These are phyloP conservation scores for Takifugu rubripes DNA, from an alignment of 2,797 vertebrate genomes.

Conservation along the genomic window DNA sequence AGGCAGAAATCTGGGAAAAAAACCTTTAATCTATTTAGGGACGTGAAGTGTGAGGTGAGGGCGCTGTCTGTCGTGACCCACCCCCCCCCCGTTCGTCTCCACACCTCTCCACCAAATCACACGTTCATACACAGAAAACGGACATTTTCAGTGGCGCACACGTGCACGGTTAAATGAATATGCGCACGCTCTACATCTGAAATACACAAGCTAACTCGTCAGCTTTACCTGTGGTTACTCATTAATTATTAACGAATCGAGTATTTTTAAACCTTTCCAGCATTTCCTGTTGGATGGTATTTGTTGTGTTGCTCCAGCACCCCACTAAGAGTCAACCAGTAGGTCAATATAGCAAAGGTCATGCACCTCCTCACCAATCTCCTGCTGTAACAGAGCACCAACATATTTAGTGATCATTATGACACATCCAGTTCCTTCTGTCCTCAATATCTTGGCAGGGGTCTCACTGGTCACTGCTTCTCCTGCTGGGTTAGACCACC, in stretches of 20 bases:
- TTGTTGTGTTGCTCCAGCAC: constrained; percentile 42
- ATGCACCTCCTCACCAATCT: constrained; percentile 59
- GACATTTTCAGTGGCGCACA: constrained; percentile 17
- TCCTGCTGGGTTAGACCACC: constrained; percentile 50
- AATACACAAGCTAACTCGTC: background rate
- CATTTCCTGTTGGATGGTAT: constrained; percentile 24
- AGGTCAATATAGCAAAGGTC: constrained; percentile 74
- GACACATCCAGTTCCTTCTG: constrained; percentile 48
- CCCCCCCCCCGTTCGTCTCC: constrained; percentile 2
- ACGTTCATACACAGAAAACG: background rate
- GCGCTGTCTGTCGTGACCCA: constrained; percentile 63
- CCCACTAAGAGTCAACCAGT: constrained; percentile 48
- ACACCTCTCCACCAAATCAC: constrained; percentile 17
- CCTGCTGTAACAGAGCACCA: constrained; percentile 68
- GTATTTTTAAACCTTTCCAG: constrained; percentile 6
- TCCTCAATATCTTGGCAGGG: constrained; percentile 63
- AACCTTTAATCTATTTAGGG: constrained; percentile 69
- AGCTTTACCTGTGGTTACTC: background rate
- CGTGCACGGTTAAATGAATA: constrained; percentile 11
- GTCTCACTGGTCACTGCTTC: constrained; percentile 43
- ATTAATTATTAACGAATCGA: background rate
- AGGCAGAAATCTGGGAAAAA: constrained; percentile 52
- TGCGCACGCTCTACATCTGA: background rate
- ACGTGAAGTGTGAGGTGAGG: constrained; percentile 71
- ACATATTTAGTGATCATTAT: constrained; percentile 77